These are phyloP conservation scores for Heterodera schachtii DNA, from an alignment of 1,140 invertebrate genomes.

Conservation along the genomic window DNA sequence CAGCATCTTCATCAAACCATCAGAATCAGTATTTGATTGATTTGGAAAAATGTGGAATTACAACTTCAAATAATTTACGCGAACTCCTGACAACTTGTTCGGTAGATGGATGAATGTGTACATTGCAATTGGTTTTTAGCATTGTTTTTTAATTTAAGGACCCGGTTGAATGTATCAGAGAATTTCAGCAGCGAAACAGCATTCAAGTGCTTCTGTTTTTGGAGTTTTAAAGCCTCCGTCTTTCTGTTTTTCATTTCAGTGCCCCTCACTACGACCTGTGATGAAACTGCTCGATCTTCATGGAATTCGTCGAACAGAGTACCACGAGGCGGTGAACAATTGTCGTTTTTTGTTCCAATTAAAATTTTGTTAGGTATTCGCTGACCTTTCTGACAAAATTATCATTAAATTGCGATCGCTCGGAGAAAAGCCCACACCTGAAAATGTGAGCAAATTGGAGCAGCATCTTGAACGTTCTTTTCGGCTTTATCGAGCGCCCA, in stretches of 20 bases:
- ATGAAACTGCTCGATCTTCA: slow-evolving; percentile 54
- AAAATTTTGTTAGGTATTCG: slow-evolving; percentile 36
- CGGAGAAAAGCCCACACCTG: slow-evolving; percentile 38
- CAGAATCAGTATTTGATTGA: slow-evolving; percentile 26
- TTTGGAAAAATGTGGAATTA: slow-evolving; percentile 39
- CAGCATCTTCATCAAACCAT: not conserved
- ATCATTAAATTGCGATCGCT: slow-evolving; percentile 38
- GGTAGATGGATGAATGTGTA: not conserved
- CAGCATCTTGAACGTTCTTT: slow-evolving; percentile 40
- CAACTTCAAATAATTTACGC: slow-evolving; percentile 36
- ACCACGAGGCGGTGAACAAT: slow-evolving; percentile 38
- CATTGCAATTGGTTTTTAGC: not conserved
- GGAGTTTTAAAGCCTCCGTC: not conserved
- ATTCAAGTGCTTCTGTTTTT: slow-evolving; percentile 33
- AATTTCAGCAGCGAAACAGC: slow-evolving; percentile 34
- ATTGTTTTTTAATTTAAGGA: slow-evolving; percentile 2
- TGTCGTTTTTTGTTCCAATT: not conserved
- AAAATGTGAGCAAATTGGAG: slow-evolving; percentile 46
- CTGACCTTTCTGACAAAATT: slow-evolving; percentile 41
- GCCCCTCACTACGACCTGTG: slow-evolving; percentile 41
- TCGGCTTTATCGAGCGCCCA: slow-evolving; percentile 38
- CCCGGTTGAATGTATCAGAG: slow-evolving; percentile 39
- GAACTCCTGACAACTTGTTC: slow-evolving; percentile 33
- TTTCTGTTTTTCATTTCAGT: slow-evolving; percentile 22
- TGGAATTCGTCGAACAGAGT: slow-evolving; percentile 40